Conservation (phyloP, 2,113 vertebrate species). For the Phalacrocorax aristotelis region DNA sequence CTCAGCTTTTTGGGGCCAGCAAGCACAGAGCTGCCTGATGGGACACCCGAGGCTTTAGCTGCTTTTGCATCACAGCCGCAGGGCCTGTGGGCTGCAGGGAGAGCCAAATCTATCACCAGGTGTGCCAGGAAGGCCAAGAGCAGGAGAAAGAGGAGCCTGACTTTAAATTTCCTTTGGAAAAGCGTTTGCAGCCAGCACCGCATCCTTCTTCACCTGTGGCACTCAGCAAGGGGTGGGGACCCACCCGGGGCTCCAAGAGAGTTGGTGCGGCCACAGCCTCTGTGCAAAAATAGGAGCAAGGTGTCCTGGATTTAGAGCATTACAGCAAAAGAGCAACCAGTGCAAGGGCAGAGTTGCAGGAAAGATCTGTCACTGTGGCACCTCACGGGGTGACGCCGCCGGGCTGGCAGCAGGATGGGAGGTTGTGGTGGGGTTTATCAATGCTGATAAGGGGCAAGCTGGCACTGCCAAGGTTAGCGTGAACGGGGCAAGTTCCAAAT, state of each 20-base stretch:
- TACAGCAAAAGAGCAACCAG: neutral
- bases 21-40: accelerated
- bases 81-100: neutral
- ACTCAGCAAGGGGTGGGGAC: neutral
- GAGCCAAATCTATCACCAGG: constrained; percentile 68
- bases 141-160: constrained; percentile 71
- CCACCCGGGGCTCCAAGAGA: neutral
- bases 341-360: neutral
- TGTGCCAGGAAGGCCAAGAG: constrained; percentile 72
- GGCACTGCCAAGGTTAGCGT: constrained; percentile 35
- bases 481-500: constrained; percentile 39
- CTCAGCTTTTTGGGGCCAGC: neutral
- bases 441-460: neutral
- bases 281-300: neutral
- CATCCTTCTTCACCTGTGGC: neutral
- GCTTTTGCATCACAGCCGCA: neutral
- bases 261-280: neutral
- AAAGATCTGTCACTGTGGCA: neutral
- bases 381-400: neutral
- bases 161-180: constrained; percentile 70
- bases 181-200: neutral
- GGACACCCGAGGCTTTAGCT: neutral
- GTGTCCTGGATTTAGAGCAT: neutral
- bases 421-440: neutral
- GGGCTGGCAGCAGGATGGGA: neutral